phyloP scores from a whole-genome alignment of 2,797 vertebrate species.

The Artibeus jamaicensis region DNA sequence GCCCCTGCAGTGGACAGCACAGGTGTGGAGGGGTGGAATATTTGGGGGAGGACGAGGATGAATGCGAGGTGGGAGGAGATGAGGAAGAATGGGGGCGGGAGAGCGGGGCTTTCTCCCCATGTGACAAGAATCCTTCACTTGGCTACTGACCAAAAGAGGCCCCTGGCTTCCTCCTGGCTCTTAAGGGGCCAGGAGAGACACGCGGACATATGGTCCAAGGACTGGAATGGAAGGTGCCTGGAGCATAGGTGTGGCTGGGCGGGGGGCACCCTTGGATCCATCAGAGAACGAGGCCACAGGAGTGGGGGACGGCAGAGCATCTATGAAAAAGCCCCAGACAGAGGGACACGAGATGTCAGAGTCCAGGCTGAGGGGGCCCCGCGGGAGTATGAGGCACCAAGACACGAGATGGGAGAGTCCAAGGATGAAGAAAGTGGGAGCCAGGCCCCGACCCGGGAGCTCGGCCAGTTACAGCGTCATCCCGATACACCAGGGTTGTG shows the following conservation, averaged over 20 bases:
- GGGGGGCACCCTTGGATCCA: not conserved
- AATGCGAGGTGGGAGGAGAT: rapidly evolving
- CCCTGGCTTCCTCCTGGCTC: not conserved
- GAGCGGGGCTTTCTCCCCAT: not conserved
- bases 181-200: not conserved
- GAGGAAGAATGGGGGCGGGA: not conserved
- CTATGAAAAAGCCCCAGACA: not conserved
- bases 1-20: not conserved
- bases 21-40: not conserved
- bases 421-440: not conserved
- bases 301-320: not conserved
- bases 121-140: not conserved
- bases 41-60: rapidly evolving
- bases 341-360: not conserved
- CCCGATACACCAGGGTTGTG: too few species aligned
- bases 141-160: not conserved
- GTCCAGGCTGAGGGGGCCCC: not conserved
- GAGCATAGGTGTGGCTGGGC: not conserved
- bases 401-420: not conserved
- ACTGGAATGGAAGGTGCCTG: not conserved
- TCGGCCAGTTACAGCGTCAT: too few species aligned
- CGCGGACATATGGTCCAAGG: not conserved
- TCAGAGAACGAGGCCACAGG: not conserved
- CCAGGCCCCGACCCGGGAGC: too few species aligned
- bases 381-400: not conserved